A percentile compares a stretch with the other conserved stretches of the same genome.
Conservation (phyloP, 2,113 vertebrate genomes). For the Phaetusa simplex region DNA sequence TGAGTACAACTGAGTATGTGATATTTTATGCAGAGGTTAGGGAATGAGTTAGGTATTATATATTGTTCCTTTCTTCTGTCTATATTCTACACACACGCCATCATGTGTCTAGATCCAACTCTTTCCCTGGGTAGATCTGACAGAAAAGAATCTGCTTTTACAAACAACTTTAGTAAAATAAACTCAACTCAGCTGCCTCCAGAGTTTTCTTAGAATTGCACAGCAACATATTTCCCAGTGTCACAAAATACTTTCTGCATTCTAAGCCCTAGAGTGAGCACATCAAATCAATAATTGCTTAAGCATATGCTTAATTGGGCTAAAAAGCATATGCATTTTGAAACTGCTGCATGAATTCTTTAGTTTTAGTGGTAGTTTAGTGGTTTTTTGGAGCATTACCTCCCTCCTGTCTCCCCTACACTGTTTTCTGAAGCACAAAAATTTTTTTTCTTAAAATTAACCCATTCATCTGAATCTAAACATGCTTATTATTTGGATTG, state of each 20-base stretch:
- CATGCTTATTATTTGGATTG: background rate
- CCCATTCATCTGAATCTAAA: background rate
- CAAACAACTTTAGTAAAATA: background rate
- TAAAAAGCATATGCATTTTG: slow-evolving; percentile 18
- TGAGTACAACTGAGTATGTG: background rate
- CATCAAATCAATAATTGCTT: slow-evolving; percentile 58
- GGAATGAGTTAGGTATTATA: background rate
- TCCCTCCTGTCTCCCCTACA: background rate
- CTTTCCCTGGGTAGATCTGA: background rate
- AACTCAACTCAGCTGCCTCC: background rate
- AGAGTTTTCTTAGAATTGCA: background rate
- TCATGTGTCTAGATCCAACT: background rate
- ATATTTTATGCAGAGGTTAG: background rate
- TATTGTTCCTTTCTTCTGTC: background rate
- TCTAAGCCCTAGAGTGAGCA: background rate
- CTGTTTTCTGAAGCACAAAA: background rate
- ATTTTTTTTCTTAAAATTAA: background rate
- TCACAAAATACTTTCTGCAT: background rate
- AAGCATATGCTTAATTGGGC: slow-evolving; percentile 48
- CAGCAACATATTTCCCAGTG: background rate
- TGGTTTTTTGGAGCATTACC: background rate
- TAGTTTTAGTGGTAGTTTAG: background rate
- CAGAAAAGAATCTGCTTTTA: background rate
- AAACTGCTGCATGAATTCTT: slow-evolving; percentile 18
- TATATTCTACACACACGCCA: background rate